Conservation (phyloP, 2,888 invertebrate species). For the Nephrocerus scutellatus region DNA sequence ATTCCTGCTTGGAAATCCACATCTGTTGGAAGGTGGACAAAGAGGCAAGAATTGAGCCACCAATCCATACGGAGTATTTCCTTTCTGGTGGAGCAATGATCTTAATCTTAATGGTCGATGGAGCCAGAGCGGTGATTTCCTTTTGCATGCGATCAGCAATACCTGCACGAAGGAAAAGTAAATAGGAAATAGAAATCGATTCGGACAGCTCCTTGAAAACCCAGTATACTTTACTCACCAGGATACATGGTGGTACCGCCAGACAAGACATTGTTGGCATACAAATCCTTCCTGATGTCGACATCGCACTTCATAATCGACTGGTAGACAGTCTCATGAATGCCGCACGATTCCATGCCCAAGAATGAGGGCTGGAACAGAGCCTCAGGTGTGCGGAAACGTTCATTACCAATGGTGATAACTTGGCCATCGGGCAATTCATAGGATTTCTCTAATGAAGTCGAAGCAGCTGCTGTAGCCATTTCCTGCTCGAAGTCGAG, state of each 20-base stretch:
- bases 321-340: constrained; percentile 92
- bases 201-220: neutral
- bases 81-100: constrained; percentile 87
- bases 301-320: constrained; percentile 97
- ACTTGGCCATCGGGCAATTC: constrained; percentile 91
- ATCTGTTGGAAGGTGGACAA: constrained; percentile 86
- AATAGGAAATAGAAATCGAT: neutral
- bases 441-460: constrained; percentile 90
- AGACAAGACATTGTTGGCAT: constrained; percentile 86
- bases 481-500: constrained; percentile 91
- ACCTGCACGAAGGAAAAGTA: constrained; percentile 38
- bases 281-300: constrained; percentile 88
- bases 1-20: constrained; percentile 88
- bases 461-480: constrained; percentile 87
- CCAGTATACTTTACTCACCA: constrained; percentile 45
- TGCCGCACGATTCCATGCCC: constrained; percentile 76
- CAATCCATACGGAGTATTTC: constrained; percentile 86
- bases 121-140: constrained; percentile 82
- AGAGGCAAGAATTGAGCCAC: constrained; percentile 77
- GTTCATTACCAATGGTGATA: constrained; percentile 87
- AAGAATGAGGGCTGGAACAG: constrained; percentile 91
- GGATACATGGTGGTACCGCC: constrained; percentile 86
- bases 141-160: constrained; percentile 87
- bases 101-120: constrained; percentile 90
- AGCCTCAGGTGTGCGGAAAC: constrained; percentile 92